These are phyloP conservation scores for Aplysina aerophoba DNA, from an alignment of 37 sponge, comb jelly and placozoan species.

Conservation along the genomic window DNA sequence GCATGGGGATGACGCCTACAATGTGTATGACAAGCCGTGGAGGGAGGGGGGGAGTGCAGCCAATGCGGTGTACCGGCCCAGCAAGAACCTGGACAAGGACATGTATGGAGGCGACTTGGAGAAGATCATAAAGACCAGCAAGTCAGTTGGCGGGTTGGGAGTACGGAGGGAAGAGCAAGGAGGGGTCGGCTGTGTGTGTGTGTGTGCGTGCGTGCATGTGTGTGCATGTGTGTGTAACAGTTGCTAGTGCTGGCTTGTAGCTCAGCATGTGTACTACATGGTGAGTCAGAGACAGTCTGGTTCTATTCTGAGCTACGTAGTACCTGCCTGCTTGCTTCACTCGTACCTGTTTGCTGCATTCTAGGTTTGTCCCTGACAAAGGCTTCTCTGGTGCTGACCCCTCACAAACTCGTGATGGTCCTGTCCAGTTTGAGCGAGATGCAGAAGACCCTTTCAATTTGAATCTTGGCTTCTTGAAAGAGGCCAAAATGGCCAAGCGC, in stretches of 20 bases:
- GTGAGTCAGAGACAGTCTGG: too few relatives aligned
- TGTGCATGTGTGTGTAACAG: neutral
- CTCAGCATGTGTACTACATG: too few relatives aligned
- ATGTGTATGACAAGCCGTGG: constrained; percentile 99
- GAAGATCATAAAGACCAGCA: constrained; percentile 87
- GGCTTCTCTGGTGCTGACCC: constrained; percentile 90
- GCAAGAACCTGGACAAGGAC: constrained; percentile 93
- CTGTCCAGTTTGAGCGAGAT: constrained; percentile 97
- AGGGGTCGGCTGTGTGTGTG: constrained; percentile 12
- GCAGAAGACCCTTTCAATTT: constrained; percentile 96
- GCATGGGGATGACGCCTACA: constrained; percentile 89
- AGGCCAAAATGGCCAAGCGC: constrained; percentile 90
- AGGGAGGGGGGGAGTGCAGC: constrained; percentile 87
- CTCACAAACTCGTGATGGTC: constrained; percentile 71
- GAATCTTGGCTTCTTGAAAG: constrained; percentile 85
- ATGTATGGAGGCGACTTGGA: constrained; percentile 97
- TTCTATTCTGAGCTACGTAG: too few relatives aligned
- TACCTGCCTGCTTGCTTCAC: neutral
- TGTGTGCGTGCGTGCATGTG: neutral
- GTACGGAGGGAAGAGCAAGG: neutral
- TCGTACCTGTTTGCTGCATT: neutral
- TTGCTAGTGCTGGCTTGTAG: too few relatives aligned
- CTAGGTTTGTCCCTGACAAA: constrained; percentile 92
- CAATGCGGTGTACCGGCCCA: constrained; percentile 86
- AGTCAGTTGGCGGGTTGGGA: constrained; percentile 54